A percentile compares a stretch with the other conserved stretches of the same genome.
These are phyloP conservation scores for Amphipoea lucens DNA, from an alignment of 2,888 invertebrate species.

Conservation along the genomic window DNA sequence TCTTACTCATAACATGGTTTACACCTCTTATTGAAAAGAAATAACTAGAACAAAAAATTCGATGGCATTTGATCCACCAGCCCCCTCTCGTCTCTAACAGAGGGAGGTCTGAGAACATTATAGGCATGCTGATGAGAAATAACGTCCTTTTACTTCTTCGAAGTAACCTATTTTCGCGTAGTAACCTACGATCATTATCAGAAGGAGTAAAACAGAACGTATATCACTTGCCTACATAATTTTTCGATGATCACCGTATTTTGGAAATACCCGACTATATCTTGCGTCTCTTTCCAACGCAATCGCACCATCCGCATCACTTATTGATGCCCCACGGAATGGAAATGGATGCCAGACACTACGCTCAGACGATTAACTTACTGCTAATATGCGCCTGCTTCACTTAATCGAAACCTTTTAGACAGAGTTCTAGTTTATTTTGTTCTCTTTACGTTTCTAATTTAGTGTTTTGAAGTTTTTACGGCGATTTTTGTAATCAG, in stretches of 20 bases:
- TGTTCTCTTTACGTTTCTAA: neutral
- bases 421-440: slow-evolving; percentile 28
- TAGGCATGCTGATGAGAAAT: neutral
- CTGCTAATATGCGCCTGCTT: slow-evolving; percentile 22
- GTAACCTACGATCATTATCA: no score
- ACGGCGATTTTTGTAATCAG: neutral
- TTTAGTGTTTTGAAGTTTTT: neutral
- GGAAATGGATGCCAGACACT: slow-evolving; percentile 30
- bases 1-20: neutral
- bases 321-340: slow-evolving; percentile 33
- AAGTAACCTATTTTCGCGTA: no score
- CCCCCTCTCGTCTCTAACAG: neutral
- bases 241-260: neutral
- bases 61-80: neutral
- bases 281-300: neutral
- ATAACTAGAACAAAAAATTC: neutral
- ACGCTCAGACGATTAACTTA: slow-evolving; percentile 25
- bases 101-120: neutral
- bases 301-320: slow-evolving; percentile 18
- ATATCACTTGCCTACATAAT: neutral
- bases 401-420: slow-evolving; percentile 50
- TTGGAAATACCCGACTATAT: neutral
- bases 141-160: neutral
- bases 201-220: neutral
- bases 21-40: neutral